phyloP scores from a whole-genome alignment of 2,113 vertebrate genomes.

The Ophiodon elongatus region DNA sequence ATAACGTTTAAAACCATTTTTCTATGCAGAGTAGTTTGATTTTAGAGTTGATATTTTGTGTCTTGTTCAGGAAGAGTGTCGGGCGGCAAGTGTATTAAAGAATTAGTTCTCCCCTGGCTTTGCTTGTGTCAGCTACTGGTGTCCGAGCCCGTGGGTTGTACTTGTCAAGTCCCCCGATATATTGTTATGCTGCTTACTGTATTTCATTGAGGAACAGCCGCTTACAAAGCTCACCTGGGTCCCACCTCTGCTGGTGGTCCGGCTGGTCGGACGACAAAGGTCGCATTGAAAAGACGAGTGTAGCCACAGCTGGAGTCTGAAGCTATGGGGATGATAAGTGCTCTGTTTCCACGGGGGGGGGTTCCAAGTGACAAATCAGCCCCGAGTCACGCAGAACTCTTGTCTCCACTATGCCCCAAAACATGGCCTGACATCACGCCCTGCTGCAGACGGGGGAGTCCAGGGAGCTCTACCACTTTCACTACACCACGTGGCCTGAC shows the following conservation, averaged over 20 bases:
- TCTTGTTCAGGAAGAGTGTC: neutral
- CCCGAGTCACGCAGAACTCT: neutral
- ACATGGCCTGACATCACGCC: neutral
- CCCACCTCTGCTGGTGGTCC: too few relatives aligned
- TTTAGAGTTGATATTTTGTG: neutral
- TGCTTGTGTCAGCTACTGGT: neutral
- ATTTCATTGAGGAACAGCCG: too few relatives aligned
- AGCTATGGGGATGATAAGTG: neutral
- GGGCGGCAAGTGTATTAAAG: neutral
- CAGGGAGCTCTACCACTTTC: constrained; percentile 96
- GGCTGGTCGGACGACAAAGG: too few relatives aligned
- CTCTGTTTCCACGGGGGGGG: neutral
- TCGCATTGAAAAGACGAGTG: neutral
- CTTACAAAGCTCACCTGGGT: too few relatives aligned
- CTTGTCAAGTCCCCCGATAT: too few relatives aligned
- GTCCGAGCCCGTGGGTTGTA: neutral
- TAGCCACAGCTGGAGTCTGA: neutral
- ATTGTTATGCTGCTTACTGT: too few relatives aligned
- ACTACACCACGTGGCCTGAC: constrained; percentile 99
- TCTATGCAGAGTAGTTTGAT: neutral
- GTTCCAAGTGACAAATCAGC: neutral
- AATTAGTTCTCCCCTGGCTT: neutral
- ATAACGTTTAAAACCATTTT: neutral
- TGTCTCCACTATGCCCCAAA: neutral
- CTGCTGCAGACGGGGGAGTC: constrained; percentile 88